Evolutionary conservation across 2,113 vertebrate species (phyloP), one percentile per base, ranked within the genome.

Genomic region (Malurus cyaneus): DNA sequence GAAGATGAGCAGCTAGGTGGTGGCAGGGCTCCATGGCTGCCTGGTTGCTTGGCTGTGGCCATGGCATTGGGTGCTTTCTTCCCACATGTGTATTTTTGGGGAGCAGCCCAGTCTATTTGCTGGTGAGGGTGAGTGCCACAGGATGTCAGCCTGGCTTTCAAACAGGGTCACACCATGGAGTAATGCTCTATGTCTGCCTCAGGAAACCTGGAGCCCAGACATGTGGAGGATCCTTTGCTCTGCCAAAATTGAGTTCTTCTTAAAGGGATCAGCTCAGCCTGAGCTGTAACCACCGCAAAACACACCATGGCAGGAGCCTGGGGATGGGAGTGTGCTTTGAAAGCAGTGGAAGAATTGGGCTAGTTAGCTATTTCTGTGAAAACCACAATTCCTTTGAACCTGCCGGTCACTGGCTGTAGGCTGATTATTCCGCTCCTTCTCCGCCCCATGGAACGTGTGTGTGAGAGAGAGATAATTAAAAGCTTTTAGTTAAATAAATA

Each of bases 401-500:
- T 2, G 5, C 1, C 0, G 2, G 69, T 87, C 87, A 76, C 56
- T 23, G 2, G 44, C 60, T 82, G 66, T 54, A 65, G 96, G 89
- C 96, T 95, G 96, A 96, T 96, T 96, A 93, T 82, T 62, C 23
- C 14, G 12, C 46, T 66, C 34, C 57, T 81, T 93, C 93, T 90
- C 89, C 92, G 1, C 92, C 96, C 95, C 66, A 18, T 8, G 19
- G 69, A 69, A 79, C 67, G 66, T 44, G 49, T 12, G 89, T 94
- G 94, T 74, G 81, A 8, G 81, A 79, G 84, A 80, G 84, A 96
- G 93, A 93, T 96, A 93, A 96, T 96, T 85, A 93, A 95, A 95
- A 95, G 92, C 89, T 95, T 94, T 88, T 88, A 64, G 78, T 95
- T 89, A 92, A 96, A 94, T 93, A 93, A 95, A 93, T 95, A 94